Conservation (phyloP, 2,888 invertebrate genomes). For the Sepiola atlantica region DNA sequence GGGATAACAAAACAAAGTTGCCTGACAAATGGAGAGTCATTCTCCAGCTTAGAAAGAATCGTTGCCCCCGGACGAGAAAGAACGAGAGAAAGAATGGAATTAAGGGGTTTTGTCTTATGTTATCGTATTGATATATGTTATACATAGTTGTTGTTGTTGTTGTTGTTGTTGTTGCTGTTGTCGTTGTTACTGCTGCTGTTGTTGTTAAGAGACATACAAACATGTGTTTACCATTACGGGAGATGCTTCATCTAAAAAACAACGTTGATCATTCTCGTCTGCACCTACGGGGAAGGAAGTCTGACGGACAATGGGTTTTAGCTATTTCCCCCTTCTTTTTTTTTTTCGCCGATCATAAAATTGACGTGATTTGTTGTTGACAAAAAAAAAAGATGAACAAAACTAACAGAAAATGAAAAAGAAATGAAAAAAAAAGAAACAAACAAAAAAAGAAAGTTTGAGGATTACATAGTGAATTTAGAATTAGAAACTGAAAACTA, state of each 20-base stretch:
- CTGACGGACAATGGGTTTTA: background rate
- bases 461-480: too few relatives aligned
- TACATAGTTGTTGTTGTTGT: background rate
- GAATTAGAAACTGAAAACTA: too few relatives aligned
- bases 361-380: background rate
- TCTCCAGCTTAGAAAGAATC: background rate
- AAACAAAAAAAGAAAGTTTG: too few relatives aligned
- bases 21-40: background rate
- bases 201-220: background rate
- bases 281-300: slow-evolving; percentile 32
- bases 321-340: background rate
- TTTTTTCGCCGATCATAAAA: background rate
- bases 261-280: background rate
- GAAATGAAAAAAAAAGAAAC: too few relatives aligned
- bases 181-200: too few relatives aligned
- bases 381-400: too few relatives aligned
- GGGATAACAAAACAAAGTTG: background rate
- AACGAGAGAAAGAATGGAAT: background rate
- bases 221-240: background rate
- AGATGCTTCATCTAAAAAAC: background rate
- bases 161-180: background rate
- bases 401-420: too few relatives aligned
- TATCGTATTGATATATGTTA: too few relatives aligned
- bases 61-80: background rate
- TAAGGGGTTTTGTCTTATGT: background rate